These are phyloP conservation scores for Podarcis muralis DNA, from an alignment of 2,113 vertebrate genomes.

Conservation along the genomic window DNA sequence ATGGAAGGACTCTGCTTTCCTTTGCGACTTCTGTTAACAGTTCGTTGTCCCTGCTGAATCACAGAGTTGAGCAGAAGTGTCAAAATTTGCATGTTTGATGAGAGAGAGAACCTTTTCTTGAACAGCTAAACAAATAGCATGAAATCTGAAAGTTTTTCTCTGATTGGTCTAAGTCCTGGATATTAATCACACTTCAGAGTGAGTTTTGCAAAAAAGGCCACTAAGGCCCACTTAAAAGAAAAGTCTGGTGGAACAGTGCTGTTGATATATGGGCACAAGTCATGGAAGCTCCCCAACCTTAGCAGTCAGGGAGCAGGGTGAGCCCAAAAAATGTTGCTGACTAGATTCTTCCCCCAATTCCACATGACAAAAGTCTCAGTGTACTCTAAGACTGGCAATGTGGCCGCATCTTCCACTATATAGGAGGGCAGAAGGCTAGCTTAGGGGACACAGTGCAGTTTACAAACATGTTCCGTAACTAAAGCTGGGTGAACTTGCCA, in stretches of 20 bases:
- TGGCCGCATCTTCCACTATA: too few relatives aligned
- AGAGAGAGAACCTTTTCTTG: neutral
- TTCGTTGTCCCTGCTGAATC: neutral
- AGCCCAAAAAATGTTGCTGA: too few relatives aligned
- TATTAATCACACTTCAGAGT: neutral
- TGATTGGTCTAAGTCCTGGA: neutral
- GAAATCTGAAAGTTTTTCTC: neutral
- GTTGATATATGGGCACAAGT: neutral
- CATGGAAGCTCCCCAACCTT: neutral
- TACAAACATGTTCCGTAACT: too few relatives aligned
- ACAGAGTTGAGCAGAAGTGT: neutral
- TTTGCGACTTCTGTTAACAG: neutral
- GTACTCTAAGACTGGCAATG: too few relatives aligned
- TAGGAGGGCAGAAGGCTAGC: too few relatives aligned
- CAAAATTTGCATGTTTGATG: constrained; percentile 2
- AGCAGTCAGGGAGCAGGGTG: too few relatives aligned
- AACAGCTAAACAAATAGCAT: neutral
- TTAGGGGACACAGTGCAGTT: too few relatives aligned
- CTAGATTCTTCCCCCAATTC: too few relatives aligned
- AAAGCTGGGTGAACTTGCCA: too few relatives aligned
- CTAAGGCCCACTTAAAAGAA: neutral
- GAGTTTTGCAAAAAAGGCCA: neutral
- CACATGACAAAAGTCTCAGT: too few relatives aligned
- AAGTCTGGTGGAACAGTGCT: neutral
- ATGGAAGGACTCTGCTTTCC: neutral